These are phyloP conservation scores for Catagonus wagneri DNA, from an alignment of 2,113 vertebrate genomes.

Conservation along the genomic window DNA sequence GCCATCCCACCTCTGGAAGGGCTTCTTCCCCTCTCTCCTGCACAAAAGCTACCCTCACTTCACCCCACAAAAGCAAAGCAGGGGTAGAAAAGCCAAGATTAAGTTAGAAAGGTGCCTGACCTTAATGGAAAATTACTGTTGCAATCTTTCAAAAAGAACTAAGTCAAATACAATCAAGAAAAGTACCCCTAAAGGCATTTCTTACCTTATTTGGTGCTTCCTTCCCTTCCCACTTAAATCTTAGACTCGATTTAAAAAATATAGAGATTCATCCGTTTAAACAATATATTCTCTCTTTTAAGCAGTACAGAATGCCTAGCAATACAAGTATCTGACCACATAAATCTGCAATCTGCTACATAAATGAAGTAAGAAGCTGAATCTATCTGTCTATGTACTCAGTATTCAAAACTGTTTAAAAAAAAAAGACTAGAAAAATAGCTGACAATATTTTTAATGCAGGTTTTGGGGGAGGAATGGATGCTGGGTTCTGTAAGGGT, in stretches of 20 bases:
- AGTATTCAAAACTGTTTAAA: background rate
- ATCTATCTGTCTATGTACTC: background rate
- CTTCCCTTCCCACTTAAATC: background rate
- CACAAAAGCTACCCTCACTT: background rate
- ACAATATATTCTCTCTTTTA: conserved; percentile 24
- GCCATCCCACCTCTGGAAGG: background rate
- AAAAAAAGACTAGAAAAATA: background rate
- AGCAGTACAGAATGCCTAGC: background rate
- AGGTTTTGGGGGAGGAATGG: background rate
- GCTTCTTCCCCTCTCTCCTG: background rate
- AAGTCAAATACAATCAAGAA: conserved; percentile 59
- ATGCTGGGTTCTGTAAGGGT: background rate
- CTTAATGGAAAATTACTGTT: conserved; percentile 21
- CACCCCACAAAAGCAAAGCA: conserved; percentile 13
- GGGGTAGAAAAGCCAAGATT: conserved; percentile 4
- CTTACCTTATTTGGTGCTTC: background rate
- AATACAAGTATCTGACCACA: background rate
- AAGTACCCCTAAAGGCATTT: conserved; percentile 40
- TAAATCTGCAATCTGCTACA: background rate
- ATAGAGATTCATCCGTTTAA: background rate
- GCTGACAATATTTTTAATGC: background rate
- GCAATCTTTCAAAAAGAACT: conserved; percentile 45
- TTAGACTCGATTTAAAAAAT: conserved; percentile 52
- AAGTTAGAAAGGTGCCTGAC: background rate
- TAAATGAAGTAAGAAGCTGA: background rate